These are phyloP conservation scores for Liopterus haemorrhoidalis DNA, from an alignment of 2,888 invertebrate genomes.

Conservation along the genomic window DNA sequence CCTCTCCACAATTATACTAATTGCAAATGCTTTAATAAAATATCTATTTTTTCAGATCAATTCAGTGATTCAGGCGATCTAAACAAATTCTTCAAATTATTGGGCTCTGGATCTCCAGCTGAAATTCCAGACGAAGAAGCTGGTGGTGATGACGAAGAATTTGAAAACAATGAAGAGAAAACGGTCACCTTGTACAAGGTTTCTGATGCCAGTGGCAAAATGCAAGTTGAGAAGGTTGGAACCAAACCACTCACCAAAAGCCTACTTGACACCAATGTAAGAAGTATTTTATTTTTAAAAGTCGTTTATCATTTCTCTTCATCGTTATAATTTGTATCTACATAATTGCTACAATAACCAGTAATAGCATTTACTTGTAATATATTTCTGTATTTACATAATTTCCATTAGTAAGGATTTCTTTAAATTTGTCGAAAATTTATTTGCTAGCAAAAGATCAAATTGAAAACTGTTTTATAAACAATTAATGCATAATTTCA, in stretches of 20 bases:
- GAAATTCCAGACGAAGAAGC: slow-evolving; percentile 66
- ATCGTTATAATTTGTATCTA: too few relatives aligned
- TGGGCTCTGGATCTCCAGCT: slow-evolving; percentile 67
- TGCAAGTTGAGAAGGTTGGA: slow-evolving; percentile 61
- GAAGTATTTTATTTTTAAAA: slow-evolving; percentile 31
- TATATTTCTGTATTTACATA: background rate
- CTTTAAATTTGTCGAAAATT: slow-evolving; percentile 9
- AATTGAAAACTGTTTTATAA: slow-evolving; percentile 33
- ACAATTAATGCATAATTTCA: slow-evolving; percentile 37
- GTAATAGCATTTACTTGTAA: background rate
- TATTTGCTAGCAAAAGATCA: slow-evolving; percentile 8
- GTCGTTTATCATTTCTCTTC: background rate
- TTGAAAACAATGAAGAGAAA: slow-evolving; percentile 63
- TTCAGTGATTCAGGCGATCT: slow-evolving; percentile 59
- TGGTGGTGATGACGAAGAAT: slow-evolving; percentile 70
- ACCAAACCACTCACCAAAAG: slow-evolving; percentile 68
- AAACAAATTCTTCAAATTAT: slow-evolving; percentile 68
- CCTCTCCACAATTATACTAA: background rate
- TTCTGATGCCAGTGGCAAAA: slow-evolving; percentile 60
- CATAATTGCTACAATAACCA: background rate
- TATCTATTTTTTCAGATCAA: slow-evolving; percentile 48
- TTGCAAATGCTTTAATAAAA: background rate
- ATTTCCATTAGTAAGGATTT: slow-evolving; percentile 4
- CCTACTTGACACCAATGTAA: slow-evolving; percentile 63
- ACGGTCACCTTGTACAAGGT: slow-evolving; percentile 62